Evolutionary conservation across 1,140 invertebrate species (phyloP), one percentile per base, ranked within the genome.

Genomic region (Plutomurus gul): DNA sequence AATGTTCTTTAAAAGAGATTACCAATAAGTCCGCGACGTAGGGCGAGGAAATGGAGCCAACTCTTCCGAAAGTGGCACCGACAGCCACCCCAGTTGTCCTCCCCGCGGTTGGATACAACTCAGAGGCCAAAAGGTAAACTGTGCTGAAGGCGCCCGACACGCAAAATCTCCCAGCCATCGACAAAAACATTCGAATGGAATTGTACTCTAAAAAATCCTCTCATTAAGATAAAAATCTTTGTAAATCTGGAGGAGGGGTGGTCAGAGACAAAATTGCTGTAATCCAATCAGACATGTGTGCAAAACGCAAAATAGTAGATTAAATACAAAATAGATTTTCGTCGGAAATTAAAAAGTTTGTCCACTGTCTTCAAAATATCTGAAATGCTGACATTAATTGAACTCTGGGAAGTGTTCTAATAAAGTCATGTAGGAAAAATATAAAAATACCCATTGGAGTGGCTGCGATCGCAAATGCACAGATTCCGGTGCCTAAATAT

Each of bases 121-220:
- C 92, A n/a, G 91, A 89, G 3, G 92, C 92, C 83, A 91, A 91
- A 81, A 93, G 88, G 86, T 92, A 93, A 10, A 92, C 86, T n/a
- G 91, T 89, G 81, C 90, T 90, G 85, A 92, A 92, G 0, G 91
- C 90, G 82, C 90, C 89, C 16, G 92, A 25, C 7, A 82, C 49
- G 30, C 77, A 82, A 3, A 82, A 18, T 43, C 80, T 82, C 39
- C 81, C 81, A 47, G 40, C 10, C 77, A 82, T 74, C 2, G 75
- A 30, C 6, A 80, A 47, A 16, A 77, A 1, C 16, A 79, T 80
- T 73, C 76, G 73, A 4, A 82, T 6, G 20, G 16, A 18, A 25
- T 78, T 65, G 43, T 78, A 78, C 10, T 37, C 18, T 43, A n/a
- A 1, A 43, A 43, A 43, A 13, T n/a, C n/a, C n/a, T n/a, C n/a